A percentile compares a stretch with the other conserved stretches of the same genome.
phyloP scores from a whole-genome alignment of 1,140 invertebrate genomes.

The Neotoxoptera formosana region DNA sequence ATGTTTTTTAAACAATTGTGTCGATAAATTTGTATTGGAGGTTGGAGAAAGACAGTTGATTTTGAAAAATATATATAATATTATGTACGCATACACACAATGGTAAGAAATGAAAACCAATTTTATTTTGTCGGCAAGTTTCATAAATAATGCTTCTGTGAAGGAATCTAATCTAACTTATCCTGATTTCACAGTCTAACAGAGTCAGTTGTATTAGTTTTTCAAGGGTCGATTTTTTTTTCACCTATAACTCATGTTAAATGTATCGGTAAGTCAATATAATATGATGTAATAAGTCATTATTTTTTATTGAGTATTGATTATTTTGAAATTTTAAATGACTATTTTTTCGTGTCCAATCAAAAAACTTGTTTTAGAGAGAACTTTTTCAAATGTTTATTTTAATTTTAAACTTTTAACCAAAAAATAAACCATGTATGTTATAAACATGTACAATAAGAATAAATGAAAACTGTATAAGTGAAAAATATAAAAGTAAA shows the following conservation, averaged over 20 bases:
- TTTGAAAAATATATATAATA: not conserved
- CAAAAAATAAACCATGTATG: not conserved
- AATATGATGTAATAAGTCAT: constrained; percentile 14
- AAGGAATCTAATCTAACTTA: constrained; percentile 42
- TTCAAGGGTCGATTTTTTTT: not conserved
- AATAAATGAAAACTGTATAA: too few species aligned
- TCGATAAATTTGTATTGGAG: not conserved
- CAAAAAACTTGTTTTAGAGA: not conserved
- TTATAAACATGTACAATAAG: not conserved
- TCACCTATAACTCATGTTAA: not conserved
- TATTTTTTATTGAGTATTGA: not conserved
- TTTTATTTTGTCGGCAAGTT: constrained; percentile 38
- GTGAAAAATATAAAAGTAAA: too few species aligned
- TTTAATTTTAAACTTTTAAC: not conserved
- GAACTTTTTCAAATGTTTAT: not conserved
- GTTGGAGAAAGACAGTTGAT: too few species aligned
- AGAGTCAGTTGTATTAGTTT: constrained; percentile 8
- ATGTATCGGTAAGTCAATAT: constrained; percentile 14
- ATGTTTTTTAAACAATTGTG: not conserved
- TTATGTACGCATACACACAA: not conserved
- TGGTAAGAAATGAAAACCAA: constrained; percentile 29
- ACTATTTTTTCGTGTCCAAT: not conserved
- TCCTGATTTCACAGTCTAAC: constrained; percentile 47
- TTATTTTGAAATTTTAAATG: not conserved
- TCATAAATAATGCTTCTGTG: constrained; percentile 24